Base-by-base conservation (phyloP, 2,797 vertebrate genomes). In the Eulemur albifrons region DNA sequence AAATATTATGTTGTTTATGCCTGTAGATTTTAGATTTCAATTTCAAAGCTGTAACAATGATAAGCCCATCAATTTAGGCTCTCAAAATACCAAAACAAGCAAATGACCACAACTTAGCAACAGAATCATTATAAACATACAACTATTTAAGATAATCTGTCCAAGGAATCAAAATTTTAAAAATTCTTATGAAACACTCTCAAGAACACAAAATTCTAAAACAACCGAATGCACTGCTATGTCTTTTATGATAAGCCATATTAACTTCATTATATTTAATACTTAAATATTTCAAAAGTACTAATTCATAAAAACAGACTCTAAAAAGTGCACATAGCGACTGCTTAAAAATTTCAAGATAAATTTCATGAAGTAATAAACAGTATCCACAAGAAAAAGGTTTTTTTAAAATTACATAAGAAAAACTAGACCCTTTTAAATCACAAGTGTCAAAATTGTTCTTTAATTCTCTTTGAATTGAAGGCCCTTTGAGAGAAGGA, bases 31-130 rank as follows among this genome's bases (percentile, higher is more conserved):
- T 81, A 72, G 59, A 87, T 96, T 52, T 92, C 32, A 89, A 23
- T 82, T 88, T 86, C 63, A 96, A 96, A 91, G 48, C 57, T 91
- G 6, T 32, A 87, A 90, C 14, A 63, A 91, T 72, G n/a, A 50
- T 75, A 97, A 86, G 5, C 4, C 38, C 40, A 96, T 48, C 25
- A 48, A 96, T 72, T 93, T 86, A 87, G 89, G 77, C 17, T 76
- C n/a, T 85, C 35, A 88, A 88, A 82, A 50, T 57, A 85, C 20
- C 45, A 94, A 95, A 95, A 65, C 32, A 87, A 63, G 11, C 79
- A 94, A 88, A 83, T 75, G 69, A 85, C 13, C 27, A 81, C 67
- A 90, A 79, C n/a, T 75, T 48, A 87, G 61, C 63, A 14, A 15
- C 67, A 81, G 18, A 72, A 50, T 81, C 67, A 84, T 81, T 76